Percentiles rank a stretch among this genome's conserved stretches.
Conservation (phyloP, 2,797 vertebrate genomes). For the Pipistrellus nathusii region DNA sequence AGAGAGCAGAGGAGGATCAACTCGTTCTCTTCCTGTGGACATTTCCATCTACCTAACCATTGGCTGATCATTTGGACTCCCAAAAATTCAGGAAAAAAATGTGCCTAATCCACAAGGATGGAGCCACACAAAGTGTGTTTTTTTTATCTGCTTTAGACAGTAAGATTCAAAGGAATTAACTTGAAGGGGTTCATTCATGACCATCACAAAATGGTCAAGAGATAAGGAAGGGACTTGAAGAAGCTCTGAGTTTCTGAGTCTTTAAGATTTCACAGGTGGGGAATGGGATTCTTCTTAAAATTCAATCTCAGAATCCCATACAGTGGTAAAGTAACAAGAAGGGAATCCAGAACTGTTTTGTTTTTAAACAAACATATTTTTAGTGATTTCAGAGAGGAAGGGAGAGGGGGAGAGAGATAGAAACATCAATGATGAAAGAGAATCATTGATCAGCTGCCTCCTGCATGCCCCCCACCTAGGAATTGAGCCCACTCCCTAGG, state of each 20-base stretch:
- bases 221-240: not conserved
- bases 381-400: too few relatives aligned
- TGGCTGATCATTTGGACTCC: not conserved
- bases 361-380: too few relatives aligned
- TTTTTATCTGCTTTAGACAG: not conserved
- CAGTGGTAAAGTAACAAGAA: not conserved
- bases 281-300: not conserved
- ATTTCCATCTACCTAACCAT: not conserved
- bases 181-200: not conserved
- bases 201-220: not conserved
- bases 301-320: not conserved
- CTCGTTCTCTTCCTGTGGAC: too few relatives aligned
- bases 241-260: not conserved
- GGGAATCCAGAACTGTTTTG: not conserved
- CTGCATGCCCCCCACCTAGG: too few relatives aligned
- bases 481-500: too few relatives aligned
- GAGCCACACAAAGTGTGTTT: not conserved
- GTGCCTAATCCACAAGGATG: not conserved
- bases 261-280: not conserved
- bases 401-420: too few relatives aligned
- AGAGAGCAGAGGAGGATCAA: not conserved
- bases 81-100: slow-evolving; percentile 10
- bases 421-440: too few relatives aligned
- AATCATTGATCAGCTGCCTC: too few relatives aligned
- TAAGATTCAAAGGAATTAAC: slow-evolving; percentile 24